Percentiles rank a stretch among this genome's conserved stretches.
phyloP scores from a whole-genome alignment of 2,888 invertebrate genomes.

The Uloborus plumipes region DNA sequence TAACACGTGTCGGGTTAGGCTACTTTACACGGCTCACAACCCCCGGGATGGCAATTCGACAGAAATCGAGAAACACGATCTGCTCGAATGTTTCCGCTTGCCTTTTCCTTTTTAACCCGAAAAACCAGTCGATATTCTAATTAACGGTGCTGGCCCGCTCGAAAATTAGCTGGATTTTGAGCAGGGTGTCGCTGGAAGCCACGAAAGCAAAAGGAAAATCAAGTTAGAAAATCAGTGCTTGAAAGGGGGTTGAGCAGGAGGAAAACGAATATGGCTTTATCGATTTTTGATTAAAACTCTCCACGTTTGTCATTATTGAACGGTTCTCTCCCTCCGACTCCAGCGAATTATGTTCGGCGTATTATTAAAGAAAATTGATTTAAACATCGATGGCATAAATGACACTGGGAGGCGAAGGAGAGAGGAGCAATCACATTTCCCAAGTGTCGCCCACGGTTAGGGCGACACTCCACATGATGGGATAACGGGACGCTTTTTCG shows the following conservation, averaged over 20 bases:
- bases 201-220: constrained; percentile 61
- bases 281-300: constrained; percentile 64
- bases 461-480: constrained; percentile 3
- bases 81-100: constrained; percentile 42
- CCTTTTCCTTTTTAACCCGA: constrained; percentile 52
- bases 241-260: constrained; percentile 40
- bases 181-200: constrained; percentile 48
- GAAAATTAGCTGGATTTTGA: constrained; percentile 58
- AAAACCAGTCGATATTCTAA: constrained; percentile 60
- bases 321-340: constrained; percentile 55
- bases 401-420: constrained; percentile 51
- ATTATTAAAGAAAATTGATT: constrained; percentile 64
- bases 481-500: not conserved
- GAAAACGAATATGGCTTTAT: constrained; percentile 64
- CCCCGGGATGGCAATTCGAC: constrained; percentile 47
- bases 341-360: constrained; percentile 60
- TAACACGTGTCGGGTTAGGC: constrained; percentile 37
- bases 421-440: constrained; percentile 22
- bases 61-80: constrained; percentile 43
- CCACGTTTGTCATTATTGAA: constrained; percentile 62
- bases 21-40: constrained; percentile 50
- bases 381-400: constrained; percentile 62
- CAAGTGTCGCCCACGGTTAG: constrained; percentile 59
- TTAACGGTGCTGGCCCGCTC: constrained; percentile 47
- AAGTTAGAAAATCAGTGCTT: constrained; percentile 62